Base-by-base conservation (phyloP, 2,797 vertebrate genomes). In the Sebastes alutus region DNA sequence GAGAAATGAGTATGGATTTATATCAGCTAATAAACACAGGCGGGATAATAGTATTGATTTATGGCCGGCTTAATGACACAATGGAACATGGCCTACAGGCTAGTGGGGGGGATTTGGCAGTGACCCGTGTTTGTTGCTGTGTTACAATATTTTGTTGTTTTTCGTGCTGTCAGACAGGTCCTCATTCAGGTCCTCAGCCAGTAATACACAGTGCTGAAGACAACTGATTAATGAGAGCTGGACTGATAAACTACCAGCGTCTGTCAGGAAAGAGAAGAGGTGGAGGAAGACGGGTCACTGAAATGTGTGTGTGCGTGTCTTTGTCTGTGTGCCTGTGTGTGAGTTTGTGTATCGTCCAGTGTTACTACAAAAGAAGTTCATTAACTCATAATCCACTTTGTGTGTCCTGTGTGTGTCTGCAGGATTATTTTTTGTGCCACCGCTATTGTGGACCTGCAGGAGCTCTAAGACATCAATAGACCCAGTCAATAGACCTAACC, bases 21-120 rank as follows among this genome's bases (percentile, higher is more conserved):
- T 83, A 84, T 77, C 73, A 69, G 73, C 81, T 84, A 84, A 90
- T 87, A 92, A 88, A 89, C 85, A 85, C 80, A 42, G 75, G 58
- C 86, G 18, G 80, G 86, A 84, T 86, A 85, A 88, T 84, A 29
- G 79, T 78, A 91, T 92, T 85, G 89, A 91, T 91, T 89, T 78
- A 89, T 73, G 82, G 61, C 71, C 25, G 70, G 74, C 79, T 84
- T 87, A 84, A 84, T 89, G 86, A 80, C 72, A 89, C 84, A 81
- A 23, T 87, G 84, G 86, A 87, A 84, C 81, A 75, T 69, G 62
- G 72, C 85, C 86, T 71, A 25, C 60, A 72, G 87, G 82, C 82
- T 80, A 27, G 14, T 18, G 38, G 38, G 29, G 30, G 77, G 59
- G 79, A 77, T 86, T 85, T 74, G 75, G 81, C 77, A 42, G 9